phyloP scores from a whole-genome alignment of 2,888 invertebrate species.

The Ecdyonurus torrentis region DNA sequence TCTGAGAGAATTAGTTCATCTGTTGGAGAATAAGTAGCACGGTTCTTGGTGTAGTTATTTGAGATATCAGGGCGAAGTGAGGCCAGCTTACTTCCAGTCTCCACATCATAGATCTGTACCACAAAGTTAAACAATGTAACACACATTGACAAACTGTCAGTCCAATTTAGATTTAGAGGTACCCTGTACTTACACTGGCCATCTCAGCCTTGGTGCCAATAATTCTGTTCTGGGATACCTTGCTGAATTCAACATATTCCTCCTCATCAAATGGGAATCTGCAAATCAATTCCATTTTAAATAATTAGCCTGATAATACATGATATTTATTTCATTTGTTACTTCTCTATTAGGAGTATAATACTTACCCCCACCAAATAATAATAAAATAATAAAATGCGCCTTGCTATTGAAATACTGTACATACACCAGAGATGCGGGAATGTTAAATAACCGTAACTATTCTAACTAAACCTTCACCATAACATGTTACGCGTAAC shows the following conservation, averaged over 20 bases:
- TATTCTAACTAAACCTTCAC: too few species aligned
- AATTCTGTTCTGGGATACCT: conserved; percentile 64
- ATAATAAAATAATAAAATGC: background rate
- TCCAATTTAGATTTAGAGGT: background rate
- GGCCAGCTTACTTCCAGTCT: conserved; percentile 54
- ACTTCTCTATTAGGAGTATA: too few species aligned
- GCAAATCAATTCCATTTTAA: too few species aligned
- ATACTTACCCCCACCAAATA: too few species aligned
- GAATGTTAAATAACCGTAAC: too few species aligned
- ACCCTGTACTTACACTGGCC: conserved; percentile 41
- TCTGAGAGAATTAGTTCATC: conserved; percentile 92
- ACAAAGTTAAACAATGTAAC: conserved; percentile 11
- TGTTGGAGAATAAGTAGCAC: conserved; percentile 84
- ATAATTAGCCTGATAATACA: too few species aligned
- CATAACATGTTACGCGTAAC: too few species aligned
- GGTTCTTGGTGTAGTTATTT: conserved; percentile 85
- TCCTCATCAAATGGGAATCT: conserved; percentile 65
- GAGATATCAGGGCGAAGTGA: conserved; percentile 64
- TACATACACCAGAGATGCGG: too few species aligned
- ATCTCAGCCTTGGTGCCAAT: conserved; percentile 75
- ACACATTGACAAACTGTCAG: background rate
- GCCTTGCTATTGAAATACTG: background rate
- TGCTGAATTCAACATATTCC: conserved; percentile 84
- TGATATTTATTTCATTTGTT: too few species aligned
- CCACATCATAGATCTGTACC: conserved; percentile 69